Percentiles rank a stretch among this genome's conserved stretches.
Evolutionary conservation across 2,888 invertebrate species (phyloP).

Genomic region (Venusia cambrica): DNA sequence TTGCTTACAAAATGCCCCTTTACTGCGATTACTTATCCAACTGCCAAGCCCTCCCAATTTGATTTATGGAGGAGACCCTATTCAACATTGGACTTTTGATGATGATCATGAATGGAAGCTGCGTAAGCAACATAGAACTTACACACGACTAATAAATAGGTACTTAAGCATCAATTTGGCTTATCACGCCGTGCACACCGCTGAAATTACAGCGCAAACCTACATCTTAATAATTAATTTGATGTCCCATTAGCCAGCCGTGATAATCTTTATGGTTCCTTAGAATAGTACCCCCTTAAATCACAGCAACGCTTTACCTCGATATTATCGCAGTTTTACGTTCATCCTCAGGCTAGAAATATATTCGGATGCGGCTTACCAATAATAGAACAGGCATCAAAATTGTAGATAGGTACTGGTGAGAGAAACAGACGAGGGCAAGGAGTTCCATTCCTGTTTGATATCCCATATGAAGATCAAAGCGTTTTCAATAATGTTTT

Average conservation of each 20-base stretch:
- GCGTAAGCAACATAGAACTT: not conserved
- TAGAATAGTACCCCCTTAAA: constrained; percentile 51
- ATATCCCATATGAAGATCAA: too few relatives aligned
- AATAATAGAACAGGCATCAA: too few relatives aligned
- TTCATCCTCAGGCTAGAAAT: constrained; percentile 20
- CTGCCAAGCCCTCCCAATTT: too few relatives aligned
- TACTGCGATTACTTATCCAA: too few relatives aligned
- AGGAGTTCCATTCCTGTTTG: too few relatives aligned
- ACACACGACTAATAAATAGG: constrained; percentile 18
- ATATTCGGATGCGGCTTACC: constrained; percentile 7
- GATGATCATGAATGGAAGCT: too few relatives aligned
- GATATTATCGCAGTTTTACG: constrained; percentile 46
- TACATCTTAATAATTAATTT: constrained; percentile 67
- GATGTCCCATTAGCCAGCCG: constrained; percentile 55
- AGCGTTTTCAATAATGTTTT: too few relatives aligned
- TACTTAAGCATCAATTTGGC: constrained; percentile 29
- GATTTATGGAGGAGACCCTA: too few relatives aligned
- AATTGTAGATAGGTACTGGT: too few relatives aligned
- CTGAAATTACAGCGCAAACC: constrained; percentile 34
- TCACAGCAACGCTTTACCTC: constrained; percentile 38
- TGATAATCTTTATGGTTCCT: constrained; percentile 67
- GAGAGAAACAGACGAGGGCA: too few relatives aligned
- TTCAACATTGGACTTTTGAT: too few relatives aligned
- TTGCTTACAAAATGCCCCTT: too few relatives aligned
- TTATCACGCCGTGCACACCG: constrained; percentile 29